These are phyloP conservation scores for Varecia variegata DNA, from an alignment of 2,797 vertebrate species.

Conservation along the genomic window DNA sequence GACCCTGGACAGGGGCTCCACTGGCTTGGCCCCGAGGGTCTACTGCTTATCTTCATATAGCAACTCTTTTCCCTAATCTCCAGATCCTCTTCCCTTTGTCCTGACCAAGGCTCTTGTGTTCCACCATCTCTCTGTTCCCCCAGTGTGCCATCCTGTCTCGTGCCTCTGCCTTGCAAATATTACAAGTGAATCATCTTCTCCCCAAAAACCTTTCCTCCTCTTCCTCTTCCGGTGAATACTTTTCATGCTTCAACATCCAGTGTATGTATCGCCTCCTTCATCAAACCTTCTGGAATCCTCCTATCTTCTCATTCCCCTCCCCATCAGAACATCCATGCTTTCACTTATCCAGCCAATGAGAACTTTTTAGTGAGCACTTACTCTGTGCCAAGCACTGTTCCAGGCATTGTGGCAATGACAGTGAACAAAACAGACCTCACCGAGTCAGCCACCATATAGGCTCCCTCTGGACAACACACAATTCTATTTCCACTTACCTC, in stretches of 20 bases:
- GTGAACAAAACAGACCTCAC: background rate
- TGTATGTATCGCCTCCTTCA: background rate
- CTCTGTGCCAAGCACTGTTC: background rate
- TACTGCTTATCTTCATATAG: background rate
- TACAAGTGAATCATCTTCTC: background rate
- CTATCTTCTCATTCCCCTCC: background rate
- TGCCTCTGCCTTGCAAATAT: too few relatives aligned
- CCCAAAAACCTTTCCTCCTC: background rate
- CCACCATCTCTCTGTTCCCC: background rate
- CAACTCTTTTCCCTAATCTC: background rate
- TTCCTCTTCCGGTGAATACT: background rate
- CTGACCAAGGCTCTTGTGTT: background rate
- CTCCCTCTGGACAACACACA: background rate
- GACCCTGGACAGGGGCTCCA: too few relatives aligned
- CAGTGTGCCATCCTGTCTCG: accelerated
- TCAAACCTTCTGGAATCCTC: background rate
- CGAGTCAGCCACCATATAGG: background rate
- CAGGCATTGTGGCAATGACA: background rate
- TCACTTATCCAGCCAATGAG: background rate
- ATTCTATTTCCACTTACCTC: background rate
- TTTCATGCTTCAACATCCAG: background rate
- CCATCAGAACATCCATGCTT: background rate
- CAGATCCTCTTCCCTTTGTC: background rate
- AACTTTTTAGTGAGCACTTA: background rate
- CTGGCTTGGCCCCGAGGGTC: background rate